Evolutionary conservation across 2,113 vertebrate species (phyloP), one percentile per base, ranked within the genome.

Genomic region (Bubo bubo): DNA sequence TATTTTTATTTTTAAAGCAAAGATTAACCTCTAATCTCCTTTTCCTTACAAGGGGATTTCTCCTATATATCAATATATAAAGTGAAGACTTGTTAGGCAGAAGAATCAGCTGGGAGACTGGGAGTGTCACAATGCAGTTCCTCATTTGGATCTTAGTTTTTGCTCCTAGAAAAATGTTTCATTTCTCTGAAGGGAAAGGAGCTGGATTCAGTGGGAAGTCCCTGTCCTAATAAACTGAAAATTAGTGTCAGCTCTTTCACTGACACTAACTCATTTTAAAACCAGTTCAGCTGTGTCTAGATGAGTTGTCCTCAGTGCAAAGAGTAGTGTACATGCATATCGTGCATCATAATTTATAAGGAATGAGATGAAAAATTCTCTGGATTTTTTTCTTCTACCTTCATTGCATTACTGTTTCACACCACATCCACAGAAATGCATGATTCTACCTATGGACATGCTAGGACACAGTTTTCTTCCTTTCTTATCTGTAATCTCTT

Each of bases 21-120:
- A 93, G 71, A 86, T 90, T 93, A 86, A 45, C 75, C 45, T 93
- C 49, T 73, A 72, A 58, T 76, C 47, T 85, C 28, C 12, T 72
- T 73, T 75, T 66, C 17, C 23, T 58, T 81, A 72, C n/a, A 45
- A 4, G 10, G 6, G 26, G 15, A n/a, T 86, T 90, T 93, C n/a
- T 94, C 60, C 32, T 17, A 52, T 41, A 12, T 68, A 64, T 68
- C 28, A 41, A 4, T 64, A 56, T 37, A 60, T 62, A 16, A 90
- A 93, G 13, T 73, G 49, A 35, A 68, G 63, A 47, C 17, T 58
- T 74, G 2, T 7, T 67, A 60, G 41, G 55, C 20, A 67, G 83
- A 83, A 63, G 63, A 86, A 62, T 86, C 37, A 70, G 4, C 20
- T 71, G 47, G 16, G 37, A 82, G n/a, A 67, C 26, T 62, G 47